Conservation (phyloP, 2,888 invertebrate species). For the Prenolepis imparis region DNA sequence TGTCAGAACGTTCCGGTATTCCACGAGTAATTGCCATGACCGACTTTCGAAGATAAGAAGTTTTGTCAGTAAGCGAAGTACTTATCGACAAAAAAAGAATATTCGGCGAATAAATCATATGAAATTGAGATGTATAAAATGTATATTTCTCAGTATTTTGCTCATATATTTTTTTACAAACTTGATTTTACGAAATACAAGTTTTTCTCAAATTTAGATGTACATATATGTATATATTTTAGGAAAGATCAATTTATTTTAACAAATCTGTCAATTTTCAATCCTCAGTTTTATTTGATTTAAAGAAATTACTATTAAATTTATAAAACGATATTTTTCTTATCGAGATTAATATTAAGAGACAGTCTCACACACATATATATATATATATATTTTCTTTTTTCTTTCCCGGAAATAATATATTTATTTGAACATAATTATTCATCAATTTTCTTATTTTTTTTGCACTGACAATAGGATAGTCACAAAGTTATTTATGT, state of each 20-base stretch:
- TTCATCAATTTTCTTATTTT: neutral
- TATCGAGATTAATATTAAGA: neutral
- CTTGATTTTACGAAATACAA: neutral
- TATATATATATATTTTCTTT: neutral
- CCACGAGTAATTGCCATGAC: slow-evolving; percentile 2
- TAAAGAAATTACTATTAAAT: neutral
- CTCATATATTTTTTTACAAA: neutral
- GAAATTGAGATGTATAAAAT: neutral
- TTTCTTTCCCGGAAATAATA: neutral
- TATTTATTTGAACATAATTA: slow-evolving; percentile 12
- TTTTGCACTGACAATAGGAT: neutral
- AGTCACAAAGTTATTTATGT: slow-evolving; percentile 52
- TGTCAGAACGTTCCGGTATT: neutral
- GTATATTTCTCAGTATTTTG: slow-evolving; percentile 47
- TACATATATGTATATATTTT: neutral
- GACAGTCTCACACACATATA: too few relatives aligned
- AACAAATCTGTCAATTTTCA: neutral
- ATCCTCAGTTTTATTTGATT: neutral
- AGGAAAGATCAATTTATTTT: neutral
- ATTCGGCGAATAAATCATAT: neutral
- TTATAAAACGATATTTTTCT: neutral
- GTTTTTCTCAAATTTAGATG: neutral
- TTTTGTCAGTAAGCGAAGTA: neutral
- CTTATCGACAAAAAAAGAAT: neutral
- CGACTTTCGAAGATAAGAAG: slow-evolving; percentile 15